Evolutionary conservation across 2,888 invertebrate genomes (phyloP), one percentile per base, ranked within the genome.

Genomic region (Bruchidius siliquastri): DNA sequence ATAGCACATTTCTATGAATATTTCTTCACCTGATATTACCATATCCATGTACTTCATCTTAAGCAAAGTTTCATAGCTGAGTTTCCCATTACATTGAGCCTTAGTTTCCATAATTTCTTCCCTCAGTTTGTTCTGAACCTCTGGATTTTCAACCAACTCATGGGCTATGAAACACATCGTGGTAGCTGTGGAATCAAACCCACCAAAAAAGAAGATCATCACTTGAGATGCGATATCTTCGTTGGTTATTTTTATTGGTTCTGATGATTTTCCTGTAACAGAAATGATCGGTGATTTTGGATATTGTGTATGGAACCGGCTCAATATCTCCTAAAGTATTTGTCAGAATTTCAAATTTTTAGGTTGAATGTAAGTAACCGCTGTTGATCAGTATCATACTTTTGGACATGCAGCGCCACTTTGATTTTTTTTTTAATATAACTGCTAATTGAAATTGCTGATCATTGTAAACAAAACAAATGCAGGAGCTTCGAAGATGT

Each of bases 11-110:
- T 30, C 30, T 13, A 49, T 49, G 49, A 13, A 13, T 13, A 49
- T 13, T 49, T 49, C 18, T 8, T 68, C 18, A 68, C 68, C 68
- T 22, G 68, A 68, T 68, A 20, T 22, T 13, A 68, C 22, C 68
- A 68, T 68, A 20, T 68, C 68, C 68, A 68, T 21, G 22, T 68
- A 68, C 68, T 68, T 68, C 68, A 68, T 68, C 22, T 68, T 68
- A 8, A 68, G 22, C 68, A 68, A 68, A 10, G 68, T 21, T 13
- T 68, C 68, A 22, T 68, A 68, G 22, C 13, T 68, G 6, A 68
- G 22, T 13, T 68, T 68, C 20, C 68, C 68, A 21, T 68, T 68
- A 8, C 10, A 68, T 13, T 68, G 21, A 4, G 68, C 22, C 13
- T 21, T 21, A 21, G 68, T 68, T 20, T 68, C 68, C 68, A 21